Conservation (phyloP, 1,140 invertebrate genomes). For the Leptinotarsa texana region DNA sequence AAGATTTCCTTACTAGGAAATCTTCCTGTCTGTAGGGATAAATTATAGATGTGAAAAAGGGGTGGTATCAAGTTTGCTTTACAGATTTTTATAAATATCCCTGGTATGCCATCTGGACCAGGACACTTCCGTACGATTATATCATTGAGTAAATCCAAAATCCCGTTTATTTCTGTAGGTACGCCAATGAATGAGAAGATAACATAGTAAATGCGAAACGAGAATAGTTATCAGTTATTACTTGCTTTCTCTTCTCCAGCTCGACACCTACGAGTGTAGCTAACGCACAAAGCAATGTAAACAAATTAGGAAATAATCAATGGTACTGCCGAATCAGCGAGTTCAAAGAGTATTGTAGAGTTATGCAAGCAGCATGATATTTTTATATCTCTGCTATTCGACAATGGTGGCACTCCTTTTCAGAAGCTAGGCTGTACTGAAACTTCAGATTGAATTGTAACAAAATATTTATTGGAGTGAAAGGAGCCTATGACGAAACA, state of each 20-base stretch:
- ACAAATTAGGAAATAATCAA: constrained; percentile 24
- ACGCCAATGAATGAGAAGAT: background rate
- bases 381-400: background rate
- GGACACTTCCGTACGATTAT: too few relatives aligned
- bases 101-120: too few relatives aligned
- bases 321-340: background rate
- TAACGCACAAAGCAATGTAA: constrained; percentile 20
- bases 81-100: too few relatives aligned
- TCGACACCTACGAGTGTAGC: constrained; percentile 15
- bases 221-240: background rate
- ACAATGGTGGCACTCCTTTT: constrained; percentile 10
- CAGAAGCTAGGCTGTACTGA: background rate
- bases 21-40: too few relatives aligned
- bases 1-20: too few relatives aligned
- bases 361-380: constrained; percentile 2
- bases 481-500: background rate
- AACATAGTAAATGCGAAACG: background rate
- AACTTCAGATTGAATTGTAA: background rate
- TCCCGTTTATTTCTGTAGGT: background rate
- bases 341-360: background rate
- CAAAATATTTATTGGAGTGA: constrained; percentile 1
- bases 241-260: background rate
- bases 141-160: too few relatives aligned
- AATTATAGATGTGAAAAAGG: too few relatives aligned
- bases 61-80: too few relatives aligned